These are phyloP conservation scores for Sinodicranocentrus sp. DNA, from an alignment of 2,888 invertebrate genomes.

Conservation along the genomic window DNA sequence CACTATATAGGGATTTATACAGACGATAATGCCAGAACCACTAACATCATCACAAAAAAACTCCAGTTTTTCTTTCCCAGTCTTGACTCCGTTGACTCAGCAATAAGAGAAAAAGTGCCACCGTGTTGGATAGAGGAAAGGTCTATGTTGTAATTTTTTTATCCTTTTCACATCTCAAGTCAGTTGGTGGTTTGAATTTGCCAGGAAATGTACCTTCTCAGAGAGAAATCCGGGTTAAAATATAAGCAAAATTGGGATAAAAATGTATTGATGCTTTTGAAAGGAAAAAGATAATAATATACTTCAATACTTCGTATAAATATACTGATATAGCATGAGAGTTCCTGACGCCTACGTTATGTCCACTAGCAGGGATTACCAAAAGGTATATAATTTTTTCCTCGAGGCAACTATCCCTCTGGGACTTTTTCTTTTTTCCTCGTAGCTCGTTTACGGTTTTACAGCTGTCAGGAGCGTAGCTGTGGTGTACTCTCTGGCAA, in stretches of 20 bases:
- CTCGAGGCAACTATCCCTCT: conserved; percentile 45
- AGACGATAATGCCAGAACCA: conserved; percentile 14
- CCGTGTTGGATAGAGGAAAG: not conserved
- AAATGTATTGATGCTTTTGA: conserved; percentile 2
- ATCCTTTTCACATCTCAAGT: not conserved
- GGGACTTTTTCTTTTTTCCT: conserved; percentile 50
- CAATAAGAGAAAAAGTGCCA: conserved; percentile 13
- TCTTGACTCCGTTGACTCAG: conserved; percentile 51
- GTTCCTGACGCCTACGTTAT: not conserved
- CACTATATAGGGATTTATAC: conserved; percentile 5
- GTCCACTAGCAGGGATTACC: no score
- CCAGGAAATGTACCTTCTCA: conserved; percentile 40
- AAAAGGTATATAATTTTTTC: conserved; percentile 27
- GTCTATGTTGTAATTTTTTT: conserved; percentile 21
- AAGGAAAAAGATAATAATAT: no score
- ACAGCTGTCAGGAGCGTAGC: not conserved
- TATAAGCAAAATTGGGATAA: not conserved
- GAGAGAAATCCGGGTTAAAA: conserved; percentile 20
- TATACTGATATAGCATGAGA: not conserved
- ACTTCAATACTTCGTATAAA: no score
- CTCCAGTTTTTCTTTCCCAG: not conserved
- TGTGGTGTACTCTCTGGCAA: not conserved
- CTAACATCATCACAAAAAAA: conserved; percentile 27
- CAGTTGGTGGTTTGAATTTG: conserved; percentile 57
- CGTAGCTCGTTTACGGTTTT: conserved; percentile 21